These are phyloP conservation scores for Gymnothorax javanicus DNA, from an alignment of 2,797 vertebrate genomes.

Conservation along the genomic window DNA sequence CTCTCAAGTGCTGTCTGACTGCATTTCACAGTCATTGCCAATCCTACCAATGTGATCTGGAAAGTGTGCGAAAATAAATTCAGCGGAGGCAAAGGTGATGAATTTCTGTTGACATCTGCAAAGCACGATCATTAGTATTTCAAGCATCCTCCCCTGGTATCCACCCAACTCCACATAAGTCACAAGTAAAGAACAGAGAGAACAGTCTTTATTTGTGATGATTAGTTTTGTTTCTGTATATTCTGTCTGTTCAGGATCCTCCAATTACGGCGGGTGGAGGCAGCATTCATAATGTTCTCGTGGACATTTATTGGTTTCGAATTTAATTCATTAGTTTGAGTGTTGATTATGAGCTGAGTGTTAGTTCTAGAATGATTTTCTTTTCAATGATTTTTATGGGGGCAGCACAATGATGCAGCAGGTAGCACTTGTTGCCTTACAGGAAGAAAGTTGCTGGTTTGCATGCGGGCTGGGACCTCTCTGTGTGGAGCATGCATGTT, in stretches of 20 bases:
- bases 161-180: constrained; percentile 22
- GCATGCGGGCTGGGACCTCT: too few relatives aligned
- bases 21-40: constrained; percentile 20
- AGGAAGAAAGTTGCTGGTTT: too few relatives aligned
- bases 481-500: too few relatives aligned
- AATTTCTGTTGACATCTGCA: constrained; percentile 23
- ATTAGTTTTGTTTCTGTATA: too few relatives aligned
- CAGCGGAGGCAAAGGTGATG: constrained; percentile 22
- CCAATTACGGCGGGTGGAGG: too few relatives aligned
- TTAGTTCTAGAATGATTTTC: not conserved
- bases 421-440: too few relatives aligned
- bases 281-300: not conserved
- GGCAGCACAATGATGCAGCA: too few relatives aligned
- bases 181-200: not conserved
- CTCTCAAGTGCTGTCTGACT: not conserved
- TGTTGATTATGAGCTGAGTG: too few relatives aligned
- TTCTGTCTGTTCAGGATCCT: too few relatives aligned
- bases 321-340: not conserved
- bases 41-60: not conserved
- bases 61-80: constrained; percentile 24
- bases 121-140: constrained; percentile 17
- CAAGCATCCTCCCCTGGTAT: constrained; percentile 31
- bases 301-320: not conserved
- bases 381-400: not conserved
- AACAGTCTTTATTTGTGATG: too few relatives aligned